Evolutionary conservation across 2,797 vertebrate species (phyloP).

Genomic region (Sparus aurata): DNA sequence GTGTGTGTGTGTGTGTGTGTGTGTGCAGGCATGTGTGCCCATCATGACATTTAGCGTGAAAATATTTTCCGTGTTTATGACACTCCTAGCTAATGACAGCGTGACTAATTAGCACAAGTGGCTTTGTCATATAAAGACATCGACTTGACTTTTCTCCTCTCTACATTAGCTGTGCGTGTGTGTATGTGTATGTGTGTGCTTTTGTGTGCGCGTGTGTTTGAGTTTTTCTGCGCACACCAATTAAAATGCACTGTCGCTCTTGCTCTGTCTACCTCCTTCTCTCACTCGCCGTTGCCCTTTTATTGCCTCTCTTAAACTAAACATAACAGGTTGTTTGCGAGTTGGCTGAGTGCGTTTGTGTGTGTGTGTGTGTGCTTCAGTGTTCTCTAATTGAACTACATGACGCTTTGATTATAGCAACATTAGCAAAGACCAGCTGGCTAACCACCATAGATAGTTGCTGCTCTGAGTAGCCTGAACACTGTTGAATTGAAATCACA

Average conservation of each 20-base stretch:
- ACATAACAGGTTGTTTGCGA: constrained; percentile 27
- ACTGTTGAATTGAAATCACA: neutral
- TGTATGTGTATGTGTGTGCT: constrained; percentile 3
- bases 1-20: neutral
- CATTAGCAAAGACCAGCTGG: constrained; percentile 5
- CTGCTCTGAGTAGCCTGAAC: too few species aligned
- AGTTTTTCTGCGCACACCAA: constrained; percentile 20
- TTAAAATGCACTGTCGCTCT: constrained; percentile 6
- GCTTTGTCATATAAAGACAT: constrained; percentile 41
- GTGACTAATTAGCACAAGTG: constrained; percentile 51
- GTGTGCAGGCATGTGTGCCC: neutral
- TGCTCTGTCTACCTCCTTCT: neutral
- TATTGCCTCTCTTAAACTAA: constrained; percentile 15
- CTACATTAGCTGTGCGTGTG: constrained; percentile 20
- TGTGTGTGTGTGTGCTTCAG: neutral
- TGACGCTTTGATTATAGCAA: neutral
- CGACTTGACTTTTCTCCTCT: constrained; percentile 47
- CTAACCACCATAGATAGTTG: neutral
- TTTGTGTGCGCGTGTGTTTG: constrained; percentile 3
- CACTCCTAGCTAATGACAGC: neutral
- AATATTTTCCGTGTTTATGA: constrained; percentile 25
- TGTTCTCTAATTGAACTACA: neutral
- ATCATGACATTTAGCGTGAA: constrained; percentile 15
- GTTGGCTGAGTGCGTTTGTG: neutral
- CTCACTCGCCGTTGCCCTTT: constrained; percentile 18